Evolutionary conservation across 1,140 invertebrate genomes (phyloP), one percentile per base, ranked within the genome.

Genomic region (Platyura marginata): DNA sequence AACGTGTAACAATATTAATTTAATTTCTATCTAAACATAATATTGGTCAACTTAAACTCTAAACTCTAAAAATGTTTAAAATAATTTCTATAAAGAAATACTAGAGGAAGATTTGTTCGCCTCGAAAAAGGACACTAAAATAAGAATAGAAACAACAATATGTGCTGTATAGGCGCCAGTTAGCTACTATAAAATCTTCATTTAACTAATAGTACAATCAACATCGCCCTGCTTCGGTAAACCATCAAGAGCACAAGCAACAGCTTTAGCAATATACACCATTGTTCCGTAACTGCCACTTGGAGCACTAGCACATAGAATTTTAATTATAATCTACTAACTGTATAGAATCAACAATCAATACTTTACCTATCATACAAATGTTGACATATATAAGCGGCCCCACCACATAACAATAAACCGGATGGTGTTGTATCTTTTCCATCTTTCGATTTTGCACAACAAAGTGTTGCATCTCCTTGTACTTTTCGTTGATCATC

Each of bases 211-310:
- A 47, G 76, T 71, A 59, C 86, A 91, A 56, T 89, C 83, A 35
- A 88, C 62, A 52, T 84, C 81, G 5, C 73, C 74, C 47, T 80
- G 72, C 50, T 75, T 73, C 2, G 82, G 83, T 49, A 85, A 65
- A 55, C 77, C 79, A 52, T 85, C 77, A 21, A 90, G 66, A 16
- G 78, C 68, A 0, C 69, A 63, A 33, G 82, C 81, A 13, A 90
- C 74, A 1, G 91, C 85, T 52, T 88, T 74, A 21, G 90, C 86
- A 51, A 98, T 74, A 54, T 98, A 98, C 1, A 91, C 94, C 88
- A 97, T 96, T 15, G 94, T 97, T 43, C 95, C 95, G 64, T 77
- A 97, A 54, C 80, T 81, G 34, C 95, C 95, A 61, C 90, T 95
- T 4, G 95, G 95, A 16, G 95, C 94, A 59, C 82, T 61, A n/a